phyloP scores from a whole-genome alignment of 2,888 invertebrate genomes.

The Harpalus rubripes region DNA sequence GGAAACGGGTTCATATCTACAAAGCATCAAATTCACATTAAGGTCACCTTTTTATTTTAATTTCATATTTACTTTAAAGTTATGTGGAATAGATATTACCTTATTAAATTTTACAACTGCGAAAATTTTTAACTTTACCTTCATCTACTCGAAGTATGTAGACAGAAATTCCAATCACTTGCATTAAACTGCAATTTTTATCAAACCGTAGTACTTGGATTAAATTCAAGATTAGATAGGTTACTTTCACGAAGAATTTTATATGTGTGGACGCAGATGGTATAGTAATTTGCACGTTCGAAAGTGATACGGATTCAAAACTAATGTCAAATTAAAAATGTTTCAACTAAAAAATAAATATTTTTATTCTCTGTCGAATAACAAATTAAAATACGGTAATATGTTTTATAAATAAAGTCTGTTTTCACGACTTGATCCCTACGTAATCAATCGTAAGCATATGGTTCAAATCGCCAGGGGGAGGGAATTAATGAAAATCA shows the following conservation, averaged over 20 bases:
- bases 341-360: too few species aligned
- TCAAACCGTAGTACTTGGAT: not conserved
- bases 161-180: not conserved
- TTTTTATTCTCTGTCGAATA: too few species aligned
- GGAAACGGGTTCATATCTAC: not conserved
- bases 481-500: too few species aligned
- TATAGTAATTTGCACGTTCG: too few species aligned
- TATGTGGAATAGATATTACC: not conserved
- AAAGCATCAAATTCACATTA: slow-evolving; percentile 16
- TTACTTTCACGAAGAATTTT: not conserved
- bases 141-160: not conserved
- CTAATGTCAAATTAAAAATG: too few species aligned
- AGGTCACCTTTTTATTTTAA: slow-evolving; percentile 6
- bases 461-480: too few species aligned
- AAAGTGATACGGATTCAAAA: too few species aligned
- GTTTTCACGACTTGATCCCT: too few species aligned
- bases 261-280: too few species aligned
- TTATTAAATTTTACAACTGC: not conserved
- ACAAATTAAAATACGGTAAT: too few species aligned
- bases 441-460: too few species aligned
- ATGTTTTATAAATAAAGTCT: too few species aligned
- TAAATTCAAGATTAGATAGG: not conserved
- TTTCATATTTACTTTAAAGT: not conserved
- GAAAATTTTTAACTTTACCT: not conserved
- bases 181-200: not conserved